These are phyloP conservation scores for Anguilla japonica DNA, from an alignment of 2,113 vertebrate species.

Conservation along the genomic window DNA sequence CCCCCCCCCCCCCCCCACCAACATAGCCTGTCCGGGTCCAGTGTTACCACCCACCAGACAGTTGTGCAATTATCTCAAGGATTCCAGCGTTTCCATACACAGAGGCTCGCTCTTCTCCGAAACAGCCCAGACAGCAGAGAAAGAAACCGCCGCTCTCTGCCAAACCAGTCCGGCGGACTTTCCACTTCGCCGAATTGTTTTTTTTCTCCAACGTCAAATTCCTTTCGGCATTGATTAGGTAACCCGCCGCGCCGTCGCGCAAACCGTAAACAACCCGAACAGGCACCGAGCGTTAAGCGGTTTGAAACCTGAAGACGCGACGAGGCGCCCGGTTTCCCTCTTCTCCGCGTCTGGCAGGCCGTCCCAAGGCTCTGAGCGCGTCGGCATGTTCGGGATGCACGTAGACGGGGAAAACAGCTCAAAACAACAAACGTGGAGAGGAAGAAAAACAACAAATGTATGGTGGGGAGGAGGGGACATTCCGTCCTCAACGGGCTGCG, in stretches of 20 bases:
- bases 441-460: background rate
- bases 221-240: background rate
- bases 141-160: background rate
- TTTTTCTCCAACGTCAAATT: background rate
- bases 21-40: background rate
- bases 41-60: conserved; percentile 5
- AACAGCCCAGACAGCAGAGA: background rate
- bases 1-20: too few relatives aligned
- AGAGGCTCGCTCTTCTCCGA: conserved; percentile 24
- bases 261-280: background rate
- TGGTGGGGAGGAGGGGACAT: background rate
- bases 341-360: too few relatives aligned
- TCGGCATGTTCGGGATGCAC: background rate
- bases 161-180: too few relatives aligned
- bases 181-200: background rate
- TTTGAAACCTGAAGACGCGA: background rate
- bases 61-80: conserved; percentile 6
- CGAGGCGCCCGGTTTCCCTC: background rate
- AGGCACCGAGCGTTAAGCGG: background rate
- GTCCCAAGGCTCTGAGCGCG: too few relatives aligned
- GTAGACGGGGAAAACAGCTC: background rate
- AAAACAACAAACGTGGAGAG: background rate
- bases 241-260: background rate
- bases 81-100: conserved; percentile 6
- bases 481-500: background rate